Evolutionary conservation across 2,888 invertebrate genomes (phyloP).

Genomic region (Chrysolina americana): DNA sequence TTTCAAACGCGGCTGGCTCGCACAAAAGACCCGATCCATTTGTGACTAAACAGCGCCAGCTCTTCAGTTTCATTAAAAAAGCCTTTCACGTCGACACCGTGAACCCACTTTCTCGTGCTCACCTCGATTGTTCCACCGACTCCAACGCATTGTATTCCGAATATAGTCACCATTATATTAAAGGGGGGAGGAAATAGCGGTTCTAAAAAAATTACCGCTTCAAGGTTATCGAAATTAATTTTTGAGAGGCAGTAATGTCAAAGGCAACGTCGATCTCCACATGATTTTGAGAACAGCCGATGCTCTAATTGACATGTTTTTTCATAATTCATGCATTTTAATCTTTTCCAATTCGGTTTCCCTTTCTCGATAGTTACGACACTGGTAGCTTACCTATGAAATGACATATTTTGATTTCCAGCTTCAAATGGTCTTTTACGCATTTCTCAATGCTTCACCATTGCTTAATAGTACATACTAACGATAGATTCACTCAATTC

Average conservation of each 20-base stretch:
- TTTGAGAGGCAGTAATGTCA: neutral
- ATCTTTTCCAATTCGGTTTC: too few relatives aligned
- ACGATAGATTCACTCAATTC: too few relatives aligned
- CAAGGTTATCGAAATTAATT: constrained; percentile 2
- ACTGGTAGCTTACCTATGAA: too few relatives aligned
- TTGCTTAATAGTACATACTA: too few relatives aligned
- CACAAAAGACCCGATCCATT: neutral
- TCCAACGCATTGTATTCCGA: neutral
- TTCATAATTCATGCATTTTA: too few relatives aligned
- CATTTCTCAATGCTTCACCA: too few relatives aligned
- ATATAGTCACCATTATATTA: neutral
- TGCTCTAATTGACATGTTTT: too few relatives aligned
- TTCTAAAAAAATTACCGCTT: neutral
- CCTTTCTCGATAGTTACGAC: too few relatives aligned
- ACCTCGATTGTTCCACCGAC: constrained; percentile 1
- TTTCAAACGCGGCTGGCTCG: neutral
- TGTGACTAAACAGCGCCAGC: neutral
- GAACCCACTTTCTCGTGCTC: neutral
- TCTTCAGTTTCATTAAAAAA: constrained; percentile 12
- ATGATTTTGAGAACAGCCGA: too few relatives aligned
- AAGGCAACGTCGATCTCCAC: too few relatives aligned
- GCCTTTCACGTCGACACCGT: neutral
- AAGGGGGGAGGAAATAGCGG: neutral
- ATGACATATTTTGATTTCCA: too few relatives aligned
- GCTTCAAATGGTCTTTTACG: too few relatives aligned